Base-by-base conservation (phyloP, 2,888 invertebrate species). In the Terebella lapidaria region DNA sequence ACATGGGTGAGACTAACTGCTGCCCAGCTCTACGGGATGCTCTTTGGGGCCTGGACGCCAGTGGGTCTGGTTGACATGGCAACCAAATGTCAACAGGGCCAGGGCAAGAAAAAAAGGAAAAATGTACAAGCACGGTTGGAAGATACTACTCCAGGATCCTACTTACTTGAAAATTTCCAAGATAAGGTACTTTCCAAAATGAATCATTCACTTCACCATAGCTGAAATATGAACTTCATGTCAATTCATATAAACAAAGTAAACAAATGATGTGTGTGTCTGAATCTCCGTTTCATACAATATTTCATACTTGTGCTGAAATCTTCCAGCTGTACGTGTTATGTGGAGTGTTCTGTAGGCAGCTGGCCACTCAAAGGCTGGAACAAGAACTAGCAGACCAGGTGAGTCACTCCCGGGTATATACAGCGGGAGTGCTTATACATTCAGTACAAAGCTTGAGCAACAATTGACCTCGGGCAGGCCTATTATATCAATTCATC, bases 1-100 rank as follows among this genome's bases (percentile, higher is more conserved):
- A 85, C 87, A 30, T 93, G 93, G 93, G 91, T 94, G 0, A 85
- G 93, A 58, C 82, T 91, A 52, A 86, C 86, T 60, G 85, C 92
- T 0, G 86, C 88, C 0, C 90, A 91, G 76, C 84, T 92, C 64
- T 80, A 94, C 49, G 89, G 89, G 0, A 84, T 86, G 53, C 83
- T 93, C 55, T 81, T 94, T 58, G 83, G 86, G 0, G 80, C 84
- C 0, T 84, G 88, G 53, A 10, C 4, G 3, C 55, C 55, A 27
- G 35, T 3, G 3, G 35, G 35, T n/a, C 35, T 24, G 20, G 20
- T 27, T 18, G 10, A 5, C 10, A 5, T 10, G 10, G 5, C 26
- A 27, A 49, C 5, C 28, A 27, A 18, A 29, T 20, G 49, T 49
- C 26, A 29, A 51, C 24, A 29, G 15, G 24, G 18, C 25, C 28